Evolutionary conservation across 2,113 vertebrate genomes (phyloP), one percentile per base, ranked within the genome.

Genomic region (Tetraodon nigroviridis): DNA sequence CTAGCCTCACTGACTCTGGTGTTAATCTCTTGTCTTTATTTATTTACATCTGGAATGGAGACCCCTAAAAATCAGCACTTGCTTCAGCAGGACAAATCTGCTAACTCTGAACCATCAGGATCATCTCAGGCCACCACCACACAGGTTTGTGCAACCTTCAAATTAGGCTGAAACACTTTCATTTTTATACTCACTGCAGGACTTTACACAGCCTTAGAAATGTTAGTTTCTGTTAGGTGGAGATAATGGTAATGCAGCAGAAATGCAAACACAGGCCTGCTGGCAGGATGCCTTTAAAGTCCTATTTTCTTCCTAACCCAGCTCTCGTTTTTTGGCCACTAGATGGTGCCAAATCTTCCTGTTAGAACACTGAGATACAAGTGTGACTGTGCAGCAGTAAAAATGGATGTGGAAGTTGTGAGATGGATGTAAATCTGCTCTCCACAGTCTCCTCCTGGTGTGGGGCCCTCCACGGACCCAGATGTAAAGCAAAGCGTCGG

Each of bases 321-420:
- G 7, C 6, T 55, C 14, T n/a, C 19, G 27, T 50, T 69, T 54
- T 59, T 4, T 46, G 2, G 68, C 87, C 90, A 89, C 86, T 88
- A 92, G 90, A 88, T 92, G 90, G 90, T 71, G 87, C 84, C 88
- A 92, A 58, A 85, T 76, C 81, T 45, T 80, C 55, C 86, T 64
- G n/a, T 55, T 69, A 67, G 42, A 60, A 51, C 48, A 49, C 48
- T 46, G 20, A 52, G 15, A 50, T 42, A 49, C 41, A 65, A 22
- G 56, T 41, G 24, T 55, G 22, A 15, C 51, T 48, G 57, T 57
- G 50, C 67, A 75, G 66, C 50, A 62, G 61, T 5, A 37, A 37
- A 37, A 11, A 37, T 37, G 11, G 8, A 11, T 37, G 32, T 37
- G 11, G 11, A 37, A 37, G 7, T 37, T 8, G 32, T 37, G 32